Conservation (phyloP, 2,888 invertebrate genomes). For the Anarsia innoxiella region DNA sequence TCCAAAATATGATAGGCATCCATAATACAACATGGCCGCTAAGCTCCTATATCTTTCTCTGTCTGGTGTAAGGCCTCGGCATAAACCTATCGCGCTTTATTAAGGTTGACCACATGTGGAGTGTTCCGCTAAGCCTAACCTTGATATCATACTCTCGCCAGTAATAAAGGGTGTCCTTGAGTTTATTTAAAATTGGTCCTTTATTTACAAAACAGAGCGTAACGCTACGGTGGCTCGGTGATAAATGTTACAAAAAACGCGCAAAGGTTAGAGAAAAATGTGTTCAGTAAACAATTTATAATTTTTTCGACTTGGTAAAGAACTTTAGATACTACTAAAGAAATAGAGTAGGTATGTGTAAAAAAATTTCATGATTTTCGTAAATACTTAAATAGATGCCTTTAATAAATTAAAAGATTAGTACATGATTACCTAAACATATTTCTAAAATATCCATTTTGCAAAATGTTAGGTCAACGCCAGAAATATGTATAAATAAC, state of each 20-base stretch:
- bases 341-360: too few species aligned
- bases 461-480: too few species aligned
- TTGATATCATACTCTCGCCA: conserved; percentile 71
- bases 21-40: conserved; percentile 76
- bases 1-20: conserved; percentile 76
- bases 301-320: too few species aligned
- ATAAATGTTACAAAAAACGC: neutral
- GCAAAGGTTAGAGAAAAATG: too few species aligned
- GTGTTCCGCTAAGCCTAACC: conserved; percentile 75
- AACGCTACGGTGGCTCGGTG: neutral
- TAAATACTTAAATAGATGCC: too few species aligned
- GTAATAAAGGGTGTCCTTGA: conserved; percentile 51
- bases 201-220: neutral
- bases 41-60: conserved; percentile 60
- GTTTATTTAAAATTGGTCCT: conserved; percentile 7
- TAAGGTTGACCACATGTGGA: conserved; percentile 75
- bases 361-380: too few species aligned
- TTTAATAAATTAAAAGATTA: too few species aligned
- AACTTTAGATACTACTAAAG: too few species aligned
- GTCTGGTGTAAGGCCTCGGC: conserved; percentile 35
- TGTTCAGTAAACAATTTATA: too few species aligned
- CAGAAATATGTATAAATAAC: too few species aligned
- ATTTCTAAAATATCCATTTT: too few species aligned
- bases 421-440: too few species aligned
- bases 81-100: conserved; percentile 64